Evolutionary conservation across 2,888 invertebrate species (phyloP).

Genomic region (Bugulina stolonifera): DNA sequence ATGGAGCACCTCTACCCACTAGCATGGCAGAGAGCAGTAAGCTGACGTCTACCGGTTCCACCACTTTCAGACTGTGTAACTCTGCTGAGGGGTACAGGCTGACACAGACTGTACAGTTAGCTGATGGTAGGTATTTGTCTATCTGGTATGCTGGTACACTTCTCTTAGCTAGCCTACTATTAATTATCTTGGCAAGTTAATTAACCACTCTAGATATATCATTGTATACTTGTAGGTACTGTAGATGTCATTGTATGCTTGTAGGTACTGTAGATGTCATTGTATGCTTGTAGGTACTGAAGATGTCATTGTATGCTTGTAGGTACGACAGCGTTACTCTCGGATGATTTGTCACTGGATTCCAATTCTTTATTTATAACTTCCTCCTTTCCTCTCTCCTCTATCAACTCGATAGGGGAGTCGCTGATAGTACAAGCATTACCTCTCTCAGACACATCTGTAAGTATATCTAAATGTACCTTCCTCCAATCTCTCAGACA

Average conservation of each 20-base stretch:
- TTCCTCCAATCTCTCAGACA: neutral
- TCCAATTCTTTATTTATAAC: conserved; percentile 16
- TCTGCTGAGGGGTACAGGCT: conserved; percentile 12
- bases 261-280: neutral
- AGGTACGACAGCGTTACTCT: neutral
- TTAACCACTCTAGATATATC: too few species aligned
- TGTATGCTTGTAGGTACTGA: neutral
- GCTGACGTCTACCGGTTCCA: neutral
- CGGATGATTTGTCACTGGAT: conserved; percentile 5
- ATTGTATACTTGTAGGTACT: neutral
- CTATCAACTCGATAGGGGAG: neutral
- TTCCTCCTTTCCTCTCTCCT: conserved; percentile 19
- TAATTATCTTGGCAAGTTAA: too few species aligned
- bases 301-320: neutral
- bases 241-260: neutral
- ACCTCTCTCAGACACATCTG: neutral
- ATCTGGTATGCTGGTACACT: too few species aligned
- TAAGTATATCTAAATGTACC: too few species aligned
- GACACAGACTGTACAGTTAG: neutral
- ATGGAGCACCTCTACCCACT: neutral
- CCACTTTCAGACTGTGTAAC: conserved; percentile 19
- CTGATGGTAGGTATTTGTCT: neutral
- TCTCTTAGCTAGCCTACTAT: too few species aligned
- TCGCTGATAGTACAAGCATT: conserved; percentile 9
- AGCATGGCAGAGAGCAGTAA: neutral